These are phyloP conservation scores for Plebejus anna DNA, from an alignment of 2,888 invertebrate species.

Conservation along the genomic window DNA sequence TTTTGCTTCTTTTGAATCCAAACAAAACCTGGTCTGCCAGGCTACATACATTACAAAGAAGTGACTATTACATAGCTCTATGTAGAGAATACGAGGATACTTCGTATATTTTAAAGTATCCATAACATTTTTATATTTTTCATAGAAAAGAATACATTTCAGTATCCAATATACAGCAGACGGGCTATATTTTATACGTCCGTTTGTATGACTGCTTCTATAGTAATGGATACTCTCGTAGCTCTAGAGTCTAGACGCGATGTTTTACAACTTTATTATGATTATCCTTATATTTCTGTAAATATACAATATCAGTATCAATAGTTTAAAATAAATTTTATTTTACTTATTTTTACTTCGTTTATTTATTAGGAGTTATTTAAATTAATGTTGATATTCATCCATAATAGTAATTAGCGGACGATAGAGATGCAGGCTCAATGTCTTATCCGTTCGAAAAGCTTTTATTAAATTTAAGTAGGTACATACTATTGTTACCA, in stretches of 20 bases:
- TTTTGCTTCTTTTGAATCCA: too few species aligned
- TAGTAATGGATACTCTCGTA: not conserved
- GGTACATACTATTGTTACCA: not conserved
- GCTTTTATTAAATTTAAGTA: not conserved
- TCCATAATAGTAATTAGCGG: too few species aligned
- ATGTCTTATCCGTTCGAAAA: not conserved
- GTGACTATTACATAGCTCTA: not conserved
- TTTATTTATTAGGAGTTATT: too few species aligned
- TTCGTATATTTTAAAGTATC: not conserved
- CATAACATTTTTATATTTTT: constrained; percentile 10
- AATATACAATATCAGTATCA: too few species aligned
- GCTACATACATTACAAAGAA: too few species aligned
- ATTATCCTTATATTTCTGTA: not conserved
- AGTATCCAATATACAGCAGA: not conserved
- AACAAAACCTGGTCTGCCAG: too few species aligned
- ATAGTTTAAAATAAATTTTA: too few species aligned
- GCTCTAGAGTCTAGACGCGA: not conserved
- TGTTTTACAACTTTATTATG: not conserved
- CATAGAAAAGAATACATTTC: not conserved
- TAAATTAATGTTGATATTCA: too few species aligned
- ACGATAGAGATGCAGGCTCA: too few species aligned
- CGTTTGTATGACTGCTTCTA: not conserved
- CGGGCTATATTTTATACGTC: not conserved
- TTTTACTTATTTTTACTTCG: too few species aligned
- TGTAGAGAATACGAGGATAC: not conserved